phyloP scores from a whole-genome alignment of 2,888 invertebrate genomes.

The Neocrepidodera transversa region DNA sequence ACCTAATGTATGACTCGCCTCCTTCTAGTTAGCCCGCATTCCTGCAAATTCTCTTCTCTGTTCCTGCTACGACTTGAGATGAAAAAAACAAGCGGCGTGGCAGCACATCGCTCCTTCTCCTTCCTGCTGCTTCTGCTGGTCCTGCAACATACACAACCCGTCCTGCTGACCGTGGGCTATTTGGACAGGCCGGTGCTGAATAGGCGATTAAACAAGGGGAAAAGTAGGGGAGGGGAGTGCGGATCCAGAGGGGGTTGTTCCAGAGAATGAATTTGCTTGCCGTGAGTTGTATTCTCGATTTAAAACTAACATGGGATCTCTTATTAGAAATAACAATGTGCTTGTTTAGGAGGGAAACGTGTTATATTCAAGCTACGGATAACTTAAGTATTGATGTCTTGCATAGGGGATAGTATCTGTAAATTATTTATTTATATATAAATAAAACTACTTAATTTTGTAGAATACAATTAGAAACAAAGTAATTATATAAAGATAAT shows the following conservation, averaged over 20 bases:
- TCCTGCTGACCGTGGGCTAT: slow-evolving; percentile 53
- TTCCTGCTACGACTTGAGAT: slow-evolving; percentile 35
- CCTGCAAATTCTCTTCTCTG: slow-evolving; percentile 45
- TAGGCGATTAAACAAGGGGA: slow-evolving; percentile 50
- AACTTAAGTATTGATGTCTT: too few relatives aligned
- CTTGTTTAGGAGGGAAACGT: slow-evolving; percentile 19
- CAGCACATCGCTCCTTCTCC: slow-evolving; percentile 22
- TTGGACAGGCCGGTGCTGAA: slow-evolving; percentile 54
- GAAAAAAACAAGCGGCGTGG: slow-evolving; percentile 30
- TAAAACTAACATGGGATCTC: slow-evolving; percentile 42
- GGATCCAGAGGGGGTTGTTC: slow-evolving; percentile 11
- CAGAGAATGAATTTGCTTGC: slow-evolving; percentile 32
- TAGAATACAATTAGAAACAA: too few relatives aligned
- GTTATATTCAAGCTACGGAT: too few relatives aligned
- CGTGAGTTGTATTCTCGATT: slow-evolving; percentile 40
- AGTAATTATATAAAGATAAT: too few relatives aligned
- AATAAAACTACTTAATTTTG: too few relatives aligned
- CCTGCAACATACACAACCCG: slow-evolving; percentile 30
- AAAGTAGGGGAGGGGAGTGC: slow-evolving; percentile 20
- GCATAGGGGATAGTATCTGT: too few relatives aligned
- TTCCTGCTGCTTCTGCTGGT: slow-evolving; percentile 31
- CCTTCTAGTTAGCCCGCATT: slow-evolving; percentile 47
- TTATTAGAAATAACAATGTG: slow-evolving; percentile 28
- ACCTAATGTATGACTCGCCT: slow-evolving; percentile 59
- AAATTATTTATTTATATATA: too few relatives aligned